Percentiles rank a stretch among this genome's conserved stretches.
Conservation (phyloP, 2,113 vertebrate genomes). For the Pluvianellus socialis region DNA sequence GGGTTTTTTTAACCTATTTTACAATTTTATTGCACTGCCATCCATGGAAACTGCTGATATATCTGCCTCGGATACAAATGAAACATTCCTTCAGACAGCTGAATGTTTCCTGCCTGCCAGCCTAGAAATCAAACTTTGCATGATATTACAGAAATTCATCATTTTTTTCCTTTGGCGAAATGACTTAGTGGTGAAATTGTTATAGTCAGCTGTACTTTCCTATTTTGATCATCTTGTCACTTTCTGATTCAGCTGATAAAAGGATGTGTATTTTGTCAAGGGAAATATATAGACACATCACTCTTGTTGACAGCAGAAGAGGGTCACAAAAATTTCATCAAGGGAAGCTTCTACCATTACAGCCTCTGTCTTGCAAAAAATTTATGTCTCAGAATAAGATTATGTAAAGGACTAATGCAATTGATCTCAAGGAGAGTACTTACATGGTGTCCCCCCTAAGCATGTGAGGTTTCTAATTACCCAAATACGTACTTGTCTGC, state of each 20-base stretch:
- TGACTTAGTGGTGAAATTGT: conserved; percentile 55
- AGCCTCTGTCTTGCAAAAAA: conserved; percentile 15
- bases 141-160: conserved; percentile 63
- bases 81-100: conserved; percentile 43
- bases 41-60: conserved; percentile 20
- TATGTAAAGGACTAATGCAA: not conserved
- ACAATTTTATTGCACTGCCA: conserved; percentile 11
- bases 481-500: not conserved
- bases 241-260: conserved; percentile 54
- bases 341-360: not conserved
- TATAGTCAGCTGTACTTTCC: conserved; percentile 57
- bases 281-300: conserved; percentile 50
- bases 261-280: conserved; percentile 61
- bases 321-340: conserved; percentile 66
- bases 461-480: not conserved
- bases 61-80: conserved; percentile 37
- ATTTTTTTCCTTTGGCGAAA: conserved; percentile 29
- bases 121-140: conserved; percentile 57
- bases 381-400: not conserved
- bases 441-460: not conserved
- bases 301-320: conserved; percentile 48
- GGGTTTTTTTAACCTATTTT: not conserved
- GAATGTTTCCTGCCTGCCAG: conserved; percentile 45
- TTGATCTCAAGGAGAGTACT: not conserved
- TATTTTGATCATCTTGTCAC: conserved; percentile 65